Evolutionary conservation across 2,113 vertebrate genomes (phyloP).

Genomic region (Lampris incognitus): DNA sequence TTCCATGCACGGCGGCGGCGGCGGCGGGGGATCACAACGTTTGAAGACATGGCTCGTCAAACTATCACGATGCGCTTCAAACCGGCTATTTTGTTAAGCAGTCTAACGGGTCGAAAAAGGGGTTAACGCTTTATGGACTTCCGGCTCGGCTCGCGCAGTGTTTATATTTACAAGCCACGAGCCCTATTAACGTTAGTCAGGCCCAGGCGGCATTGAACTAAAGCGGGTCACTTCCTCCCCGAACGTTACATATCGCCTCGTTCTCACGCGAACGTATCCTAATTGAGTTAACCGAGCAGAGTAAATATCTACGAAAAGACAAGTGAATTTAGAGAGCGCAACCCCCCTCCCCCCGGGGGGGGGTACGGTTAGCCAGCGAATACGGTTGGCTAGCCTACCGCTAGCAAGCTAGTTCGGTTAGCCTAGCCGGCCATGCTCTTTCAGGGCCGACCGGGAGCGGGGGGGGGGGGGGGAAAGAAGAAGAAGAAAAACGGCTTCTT

Average conservation of each 20-base stretch:
- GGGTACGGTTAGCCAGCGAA: no score
- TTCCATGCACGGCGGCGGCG: no score
- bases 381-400: slow-evolving; percentile 39
- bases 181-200: slow-evolving; percentile 44
- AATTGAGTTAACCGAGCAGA: neutral
- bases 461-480: no score
- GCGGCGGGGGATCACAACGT: neutral
- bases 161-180: slow-evolving; percentile 32
- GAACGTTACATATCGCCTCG: neutral
- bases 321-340: no score
- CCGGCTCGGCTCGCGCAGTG: neutral
- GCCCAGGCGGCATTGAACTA: slow-evolving; percentile 47
- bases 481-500: no score
- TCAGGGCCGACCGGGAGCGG: slow-evolving; percentile 47
- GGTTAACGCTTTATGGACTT: neutral
- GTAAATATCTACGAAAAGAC: no score
- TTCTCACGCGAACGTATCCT: neutral
- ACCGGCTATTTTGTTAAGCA: neutral
- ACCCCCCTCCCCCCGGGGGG: no score
- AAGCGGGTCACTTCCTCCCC: neutral
- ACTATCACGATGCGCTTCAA: neutral
- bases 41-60: neutral
- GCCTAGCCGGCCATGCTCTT: slow-evolving; percentile 79
- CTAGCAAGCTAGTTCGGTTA: slow-evolving; percentile 52
- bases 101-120: neutral